phyloP scores from a whole-genome alignment of 2,888 invertebrate species.

The Physocephala rufipes region DNA sequence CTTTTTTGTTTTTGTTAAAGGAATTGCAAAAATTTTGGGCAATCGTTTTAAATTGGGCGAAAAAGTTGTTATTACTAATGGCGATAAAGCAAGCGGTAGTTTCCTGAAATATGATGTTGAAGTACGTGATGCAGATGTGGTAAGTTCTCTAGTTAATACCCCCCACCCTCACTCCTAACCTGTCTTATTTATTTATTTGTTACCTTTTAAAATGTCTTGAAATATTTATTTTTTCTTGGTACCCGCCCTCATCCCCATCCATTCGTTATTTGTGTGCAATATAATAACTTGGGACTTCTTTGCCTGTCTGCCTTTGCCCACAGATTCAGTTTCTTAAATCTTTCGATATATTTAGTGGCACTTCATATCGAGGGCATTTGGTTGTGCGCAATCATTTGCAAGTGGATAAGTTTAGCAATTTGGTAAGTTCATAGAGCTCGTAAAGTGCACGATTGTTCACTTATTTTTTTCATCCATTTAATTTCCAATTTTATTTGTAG shows the following conservation, averaged over 20 bases:
- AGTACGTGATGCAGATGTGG: constrained; percentile 65
- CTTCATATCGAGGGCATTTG: constrained; percentile 60
- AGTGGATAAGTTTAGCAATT: constrained; percentile 63
- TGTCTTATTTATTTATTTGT: constrained; percentile 25
- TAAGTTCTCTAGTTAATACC: constrained; percentile 50
- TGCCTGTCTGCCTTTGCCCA: constrained; percentile 22
- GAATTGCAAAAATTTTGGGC: constrained; percentile 60
- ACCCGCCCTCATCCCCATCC: constrained; percentile 18
- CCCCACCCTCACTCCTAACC: neutral
- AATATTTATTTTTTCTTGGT: neutral
- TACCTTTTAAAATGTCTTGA: neutral
- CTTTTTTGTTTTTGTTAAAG: constrained; percentile 45
- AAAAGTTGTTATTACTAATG: constrained; percentile 62
- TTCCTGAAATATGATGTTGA: constrained; percentile 64
- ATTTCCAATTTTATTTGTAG: constrained; percentile 45
- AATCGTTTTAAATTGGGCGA: constrained; percentile 61
- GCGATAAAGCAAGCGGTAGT: constrained; percentile 57
- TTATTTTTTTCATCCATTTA: constrained; percentile 21
- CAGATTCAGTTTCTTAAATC: constrained; percentile 64
- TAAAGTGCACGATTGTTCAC: constrained; percentile 6
- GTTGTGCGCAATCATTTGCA: constrained; percentile 65
- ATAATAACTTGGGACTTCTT: neutral
- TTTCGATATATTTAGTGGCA: constrained; percentile 64
- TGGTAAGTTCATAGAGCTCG: constrained; percentile 55
- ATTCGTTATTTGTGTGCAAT: constrained; percentile 29